Percentiles rank a stretch among this genome's conserved stretches.
phyloP scores from a whole-genome alignment of 2,113 vertebrate genomes.

The Nibea albiflora region DNA sequence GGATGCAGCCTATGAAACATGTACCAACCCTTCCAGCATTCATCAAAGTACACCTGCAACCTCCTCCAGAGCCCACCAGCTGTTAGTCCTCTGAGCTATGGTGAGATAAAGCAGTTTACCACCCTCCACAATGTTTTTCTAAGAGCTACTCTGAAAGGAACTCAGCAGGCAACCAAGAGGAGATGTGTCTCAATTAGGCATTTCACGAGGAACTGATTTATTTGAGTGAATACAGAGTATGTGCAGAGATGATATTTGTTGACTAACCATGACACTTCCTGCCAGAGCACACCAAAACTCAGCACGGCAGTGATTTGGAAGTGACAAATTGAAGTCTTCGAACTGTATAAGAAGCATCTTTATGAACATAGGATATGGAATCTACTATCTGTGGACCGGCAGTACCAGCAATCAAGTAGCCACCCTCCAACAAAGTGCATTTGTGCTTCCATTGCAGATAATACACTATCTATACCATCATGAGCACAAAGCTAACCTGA shows the following conservation, averaged over 20 bases:
- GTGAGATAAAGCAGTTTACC: not conserved
- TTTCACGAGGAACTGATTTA: not conserved
- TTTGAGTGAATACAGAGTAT: not conserved
- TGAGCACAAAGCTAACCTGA: constrained; percentile 6
- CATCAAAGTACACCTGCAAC: not conserved
- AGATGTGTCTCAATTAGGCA: not conserved
- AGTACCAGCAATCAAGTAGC: not conserved
- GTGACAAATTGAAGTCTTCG: too few relatives aligned
- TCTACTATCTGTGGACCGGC: not conserved
- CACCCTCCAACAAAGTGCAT: constrained; percentile 4
- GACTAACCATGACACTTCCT: not conserved
- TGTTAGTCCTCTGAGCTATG: not conserved
- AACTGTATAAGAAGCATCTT: not conserved
- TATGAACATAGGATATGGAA: constrained; percentile 1
- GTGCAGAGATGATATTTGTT: not conserved
- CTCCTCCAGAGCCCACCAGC: not conserved
- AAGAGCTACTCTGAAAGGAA: not conserved
- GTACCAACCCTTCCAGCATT: not conserved
- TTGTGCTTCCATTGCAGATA: not conserved
- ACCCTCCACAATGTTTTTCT: not conserved
- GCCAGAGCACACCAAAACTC: not conserved
- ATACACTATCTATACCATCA: constrained; percentile 3
- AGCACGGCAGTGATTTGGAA: not conserved
- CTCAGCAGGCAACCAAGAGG: too few relatives aligned
- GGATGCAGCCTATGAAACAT: not conserved